Conservation (phyloP, 2,113 vertebrate genomes). For the Neotoma lepida region DNA sequence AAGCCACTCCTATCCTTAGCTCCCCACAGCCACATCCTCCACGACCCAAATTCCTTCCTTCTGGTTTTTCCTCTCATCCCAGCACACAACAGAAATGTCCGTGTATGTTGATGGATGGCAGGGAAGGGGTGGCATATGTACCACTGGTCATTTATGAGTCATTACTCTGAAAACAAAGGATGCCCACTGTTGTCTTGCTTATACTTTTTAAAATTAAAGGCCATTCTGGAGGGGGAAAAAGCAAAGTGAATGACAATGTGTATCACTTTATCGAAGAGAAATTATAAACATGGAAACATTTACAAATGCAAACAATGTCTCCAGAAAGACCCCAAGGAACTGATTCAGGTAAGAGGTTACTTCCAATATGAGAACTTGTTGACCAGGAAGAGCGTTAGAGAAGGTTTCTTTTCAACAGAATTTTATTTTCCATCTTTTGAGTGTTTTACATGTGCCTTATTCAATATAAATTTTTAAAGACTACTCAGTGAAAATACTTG, state of each 20-base stretch:
- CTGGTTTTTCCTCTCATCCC: not conserved
- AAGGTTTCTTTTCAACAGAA: not conserved
- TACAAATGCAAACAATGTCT: not conserved
- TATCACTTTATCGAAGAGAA: not conserved
- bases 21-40: not conserved
- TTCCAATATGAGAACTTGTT: not conserved
- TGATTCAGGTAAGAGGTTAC: not conserved
- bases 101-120: not conserved
- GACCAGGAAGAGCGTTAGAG: not conserved
- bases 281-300: not conserved
- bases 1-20: conserved; percentile 4
- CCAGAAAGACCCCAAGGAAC: not conserved
- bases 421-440: conserved; percentile 25
- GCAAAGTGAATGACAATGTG: not conserved
- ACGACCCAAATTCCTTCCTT: not conserved
- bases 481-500: not conserved
- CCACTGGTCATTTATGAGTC: not conserved
- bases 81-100: not conserved
- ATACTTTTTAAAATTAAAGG: conserved; percentile 7
- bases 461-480: conserved; percentile 30
- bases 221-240: not conserved
- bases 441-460: not conserved
- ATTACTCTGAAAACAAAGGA: not conserved
- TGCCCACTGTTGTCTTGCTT: not conserved
- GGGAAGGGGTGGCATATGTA: not conserved